Evolutionary conservation across 2,113 vertebrate genomes (phyloP), one percentile per base, ranked within the genome.

Genomic region (Gallinago media): DNA sequence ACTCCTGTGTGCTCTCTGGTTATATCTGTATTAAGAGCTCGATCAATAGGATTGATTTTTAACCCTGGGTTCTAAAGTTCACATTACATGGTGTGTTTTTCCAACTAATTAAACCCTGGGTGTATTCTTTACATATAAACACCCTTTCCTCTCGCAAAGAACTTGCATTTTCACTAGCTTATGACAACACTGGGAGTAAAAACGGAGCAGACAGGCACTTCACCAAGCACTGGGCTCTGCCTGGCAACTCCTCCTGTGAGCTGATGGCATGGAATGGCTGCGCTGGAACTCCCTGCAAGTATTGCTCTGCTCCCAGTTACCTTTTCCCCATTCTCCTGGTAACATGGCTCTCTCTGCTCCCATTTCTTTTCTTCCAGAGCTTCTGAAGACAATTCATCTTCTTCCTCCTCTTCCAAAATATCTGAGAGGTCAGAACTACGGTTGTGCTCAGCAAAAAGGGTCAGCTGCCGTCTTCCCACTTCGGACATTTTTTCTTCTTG

Each of bases 371-470:
- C 91, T 72, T 94, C 94, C 32, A 92, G 66, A 90, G 62, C 67
- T 75, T 96, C 95, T 73, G 86, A 90, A 54, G 72, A 92, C 32
- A 96, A 85, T 12, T 97, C 91, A n/a, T 99, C 99, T 36, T 99
- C 99, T 36, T 99, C 99, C 67, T 99, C 99, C 78, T 99, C 99
- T 92, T 99, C 99, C 95, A 99, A 97, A 94, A 99, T 99, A 97
- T 99, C 99, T 2, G 99, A 99, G 42, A 99, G 98, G 96, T 99
- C 99, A 36, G 99, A 99, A 52, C 98, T 98, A 3, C 98, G 98
- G 94, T 97, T 98, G 91, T 99, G 99, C 76, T 99, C 99, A 61
- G 97, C 95, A 12, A 98, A 97, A 75, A 99, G 98, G 55, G 92
- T 97, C 65, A 96, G 95, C 29, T 96, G 92, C 40, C 80, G 76